Conservation (phyloP, 1,140 invertebrate genomes). For the Micrasema longulum region DNA sequence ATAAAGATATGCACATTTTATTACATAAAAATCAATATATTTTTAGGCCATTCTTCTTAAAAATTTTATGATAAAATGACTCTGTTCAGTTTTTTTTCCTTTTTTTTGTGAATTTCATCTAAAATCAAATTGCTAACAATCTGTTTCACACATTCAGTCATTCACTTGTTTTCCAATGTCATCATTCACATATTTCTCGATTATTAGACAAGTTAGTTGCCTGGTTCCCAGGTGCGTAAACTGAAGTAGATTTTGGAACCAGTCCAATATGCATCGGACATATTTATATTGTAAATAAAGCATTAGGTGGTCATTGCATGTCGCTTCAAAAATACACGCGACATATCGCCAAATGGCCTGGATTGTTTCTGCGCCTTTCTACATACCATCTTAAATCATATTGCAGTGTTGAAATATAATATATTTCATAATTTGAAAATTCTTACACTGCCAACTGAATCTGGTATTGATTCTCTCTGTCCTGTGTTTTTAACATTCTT, state of each 20-base stretch:
- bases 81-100: not conserved
- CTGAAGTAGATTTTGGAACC: not conserved
- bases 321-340: constrained; percentile 18
- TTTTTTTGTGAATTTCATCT: not conserved
- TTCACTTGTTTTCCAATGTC: too few species aligned
- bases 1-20: too few species aligned
- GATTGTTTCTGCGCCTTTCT: not conserved
- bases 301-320: constrained; percentile 27
- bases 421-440: too few species aligned
- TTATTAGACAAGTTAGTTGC: not conserved
- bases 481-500: too few species aligned
- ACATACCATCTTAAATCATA: not conserved
- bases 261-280: constrained; percentile 14
- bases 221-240: not conserved
- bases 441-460: too few species aligned
- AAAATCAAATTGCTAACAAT: not conserved
- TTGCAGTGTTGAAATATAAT: too few species aligned
- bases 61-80: too few species aligned
- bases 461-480: too few species aligned
- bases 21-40: too few species aligned
- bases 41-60: too few species aligned
- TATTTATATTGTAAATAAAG: constrained; percentile 29
- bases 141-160: not conserved
- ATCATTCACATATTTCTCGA: too few species aligned
- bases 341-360: constrained; percentile 20